Base-by-base conservation (phyloP, 2,113 vertebrate species). In the Blennius ocellaris region DNA sequence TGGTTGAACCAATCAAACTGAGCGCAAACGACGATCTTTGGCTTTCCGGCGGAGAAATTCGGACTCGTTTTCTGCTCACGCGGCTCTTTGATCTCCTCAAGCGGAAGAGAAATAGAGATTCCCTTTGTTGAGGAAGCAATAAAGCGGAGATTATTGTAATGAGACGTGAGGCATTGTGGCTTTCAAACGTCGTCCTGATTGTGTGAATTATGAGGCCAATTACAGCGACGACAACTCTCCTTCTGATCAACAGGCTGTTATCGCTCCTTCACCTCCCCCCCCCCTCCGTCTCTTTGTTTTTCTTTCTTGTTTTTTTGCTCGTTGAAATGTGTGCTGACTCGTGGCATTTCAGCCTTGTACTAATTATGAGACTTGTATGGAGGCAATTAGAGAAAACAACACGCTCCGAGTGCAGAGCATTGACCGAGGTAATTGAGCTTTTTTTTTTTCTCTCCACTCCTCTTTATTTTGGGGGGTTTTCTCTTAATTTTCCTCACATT, bases 151-250 rank as follows among this genome's bases (percentile, higher is more conserved):
- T 76, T 61, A 65, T 17, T 59, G 43, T 76, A 45, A 81, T 47
- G 78, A 44, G 64, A 69, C 37, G 0, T 1, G 48, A 73, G 67
- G 15, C 43, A 2, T 16, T 30, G 39, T 69, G 62, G 64, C 58
- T 52, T 10, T 77, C 64, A 45, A 43, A 55, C 58, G 7, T 9
- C 8, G 58, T 69, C 44, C 56, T 66, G 50, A 73, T 76, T 66
- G 65, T 68, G 64, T 70, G 72, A 70, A 49, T 69, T 63, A 62
- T 61, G 78, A 63, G 50, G 57, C 53, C 50, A 69, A 67, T 78
- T 69, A 66, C 57, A 58, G 38, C 62, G 6, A 54, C 5, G 7
- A 49, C 76, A 59, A n/a, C 54, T n/a, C n/a, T 80, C 47, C 3
- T 21, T 57, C 54, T 39, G 69, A 80, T 74, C 73, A 60, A 41